Evolutionary conservation across 2,113 vertebrate species (phyloP), one percentile per base, ranked within the genome.

Genomic region (Nannospalax galili): DNA sequence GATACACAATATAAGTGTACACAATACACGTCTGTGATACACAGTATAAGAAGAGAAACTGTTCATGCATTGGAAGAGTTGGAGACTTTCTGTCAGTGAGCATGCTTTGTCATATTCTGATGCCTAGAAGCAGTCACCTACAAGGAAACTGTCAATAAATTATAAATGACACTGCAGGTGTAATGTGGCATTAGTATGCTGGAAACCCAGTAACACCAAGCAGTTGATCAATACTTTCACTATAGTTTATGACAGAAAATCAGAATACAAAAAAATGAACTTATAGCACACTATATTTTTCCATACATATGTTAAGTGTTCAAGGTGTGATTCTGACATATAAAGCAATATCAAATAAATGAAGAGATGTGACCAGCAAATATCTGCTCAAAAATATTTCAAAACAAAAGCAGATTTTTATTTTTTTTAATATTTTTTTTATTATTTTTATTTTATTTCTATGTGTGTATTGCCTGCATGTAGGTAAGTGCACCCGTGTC

Each of bases 141-240:
- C 80, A 42, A 64, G 58, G n/a, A 62, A 42, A 58, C 16, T 69
- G 10, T 84, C 77, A 88, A 62, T 73, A 87, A 84, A 85, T 82
- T 84, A 58, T 81, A 22, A 58, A 80, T 26, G 78, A 56, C 37
- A n/a, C 14, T 69, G 16, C 26, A 74, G 37, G 69, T 9, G 48
- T 35, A 85, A 93, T 19, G 88, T 81, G 93, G 45, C 14, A 73
- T 80, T 52, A 90, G 24, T 48, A 73, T 73, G 81, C n/a, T 77
- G 86, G 14, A 86, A 95, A 92, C 19, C 3, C 58, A 93, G 12
- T 75, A 91, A 84, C 65, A 89, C 3, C 40, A 42, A 40, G 88
- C 26, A 96, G 32, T 78, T 82, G 14, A 91, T 8, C 42, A 37
- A 73, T 42, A 88, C 40, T 72, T 91, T 52, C 84, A 89, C 92